A percentile compares a stretch with the other conserved stretches of the same genome.
phyloP scores from a whole-genome alignment of 2,113 vertebrate genomes.

The Dromaius novaehollandiae region DNA sequence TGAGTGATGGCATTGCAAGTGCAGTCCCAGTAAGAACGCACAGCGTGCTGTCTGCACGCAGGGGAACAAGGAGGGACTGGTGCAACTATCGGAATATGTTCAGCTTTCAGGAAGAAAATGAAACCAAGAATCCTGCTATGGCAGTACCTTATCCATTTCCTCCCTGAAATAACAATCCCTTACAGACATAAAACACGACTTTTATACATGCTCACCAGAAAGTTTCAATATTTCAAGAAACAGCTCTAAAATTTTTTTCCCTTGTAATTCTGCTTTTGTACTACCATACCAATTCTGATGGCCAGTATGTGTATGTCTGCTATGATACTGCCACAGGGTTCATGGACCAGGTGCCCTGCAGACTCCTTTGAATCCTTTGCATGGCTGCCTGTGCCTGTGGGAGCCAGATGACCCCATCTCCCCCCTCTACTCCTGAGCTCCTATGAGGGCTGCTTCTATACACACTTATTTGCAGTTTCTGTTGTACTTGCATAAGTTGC shows the following conservation, averaged over 20 bases:
- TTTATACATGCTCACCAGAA: background rate
- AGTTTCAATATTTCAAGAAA: background rate
- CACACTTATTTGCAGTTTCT: background rate
- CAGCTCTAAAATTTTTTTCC: background rate
- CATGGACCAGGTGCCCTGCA: background rate
- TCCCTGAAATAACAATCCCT: background rate
- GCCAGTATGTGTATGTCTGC: background rate
- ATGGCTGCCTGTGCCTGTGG: background rate
- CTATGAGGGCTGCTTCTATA: background rate
- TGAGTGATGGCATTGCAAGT: background rate
- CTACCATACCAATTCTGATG: background rate
- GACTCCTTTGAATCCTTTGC: background rate
- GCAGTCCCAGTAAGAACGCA: background rate
- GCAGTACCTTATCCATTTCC: background rate
- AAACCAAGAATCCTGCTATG: background rate
- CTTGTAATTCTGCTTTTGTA: rapidly evolving
- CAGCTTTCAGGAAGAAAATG: background rate
- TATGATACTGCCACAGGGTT: background rate
- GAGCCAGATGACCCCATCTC: background rate
- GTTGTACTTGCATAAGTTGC: background rate
- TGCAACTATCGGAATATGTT: background rate
- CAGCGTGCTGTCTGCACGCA: background rate
- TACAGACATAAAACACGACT: background rate
- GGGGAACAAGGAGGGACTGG: background rate
- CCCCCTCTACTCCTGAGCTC: background rate